Evolutionary conservation across 2,888 invertebrate species (phyloP), one percentile per base, ranked within the genome.

Genomic region (Pomacea canaliculata): DNA sequence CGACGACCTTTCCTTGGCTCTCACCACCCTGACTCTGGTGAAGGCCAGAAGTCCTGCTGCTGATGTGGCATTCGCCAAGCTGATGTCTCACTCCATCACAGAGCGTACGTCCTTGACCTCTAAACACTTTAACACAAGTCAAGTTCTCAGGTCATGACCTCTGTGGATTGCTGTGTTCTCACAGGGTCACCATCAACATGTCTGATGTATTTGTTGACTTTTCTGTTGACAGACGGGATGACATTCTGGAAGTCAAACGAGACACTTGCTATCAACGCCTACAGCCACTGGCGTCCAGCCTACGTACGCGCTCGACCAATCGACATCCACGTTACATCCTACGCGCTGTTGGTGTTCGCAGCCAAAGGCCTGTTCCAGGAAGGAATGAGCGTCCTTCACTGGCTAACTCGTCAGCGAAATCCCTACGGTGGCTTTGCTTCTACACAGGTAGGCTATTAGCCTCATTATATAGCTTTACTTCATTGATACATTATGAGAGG

Each of bases 371-470:
- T 85, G 37, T 66, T 84, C 9, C 67, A 80, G 7, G 84, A 84
- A 62, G 86, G 84, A 5, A 66, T 88, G 12, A 83, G 82, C 19
- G 84, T 90, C 49, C 81, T 88, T 18, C 86, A 85, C 73, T 91
- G 90, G 90, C 77, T 91, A 66, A 83, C 87, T 9, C 74, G 81
- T 8, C 88, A 90, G 79, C 83, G 88, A 71, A 88, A 89, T 75
- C 85, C 88, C 7, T 78, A 84, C 65, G 91, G 91, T 10, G 88
- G 90, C 3, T 91, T 89, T 80, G 79, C 84, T 10, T 90, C 90
- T 12, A 91, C 91, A 48, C 91, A 91, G 86, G 91, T 90, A 80
- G n/a, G 63, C 51, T 51, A 51, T 51, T 8, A 10, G 9, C 13
- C 46, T 60, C 46, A 71, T 56, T 63, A 2, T 46, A 16, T 46